These are phyloP conservation scores for Nasonia oneida DNA, from an alignment of 2,888 invertebrate genomes.

Conservation along the genomic window DNA sequence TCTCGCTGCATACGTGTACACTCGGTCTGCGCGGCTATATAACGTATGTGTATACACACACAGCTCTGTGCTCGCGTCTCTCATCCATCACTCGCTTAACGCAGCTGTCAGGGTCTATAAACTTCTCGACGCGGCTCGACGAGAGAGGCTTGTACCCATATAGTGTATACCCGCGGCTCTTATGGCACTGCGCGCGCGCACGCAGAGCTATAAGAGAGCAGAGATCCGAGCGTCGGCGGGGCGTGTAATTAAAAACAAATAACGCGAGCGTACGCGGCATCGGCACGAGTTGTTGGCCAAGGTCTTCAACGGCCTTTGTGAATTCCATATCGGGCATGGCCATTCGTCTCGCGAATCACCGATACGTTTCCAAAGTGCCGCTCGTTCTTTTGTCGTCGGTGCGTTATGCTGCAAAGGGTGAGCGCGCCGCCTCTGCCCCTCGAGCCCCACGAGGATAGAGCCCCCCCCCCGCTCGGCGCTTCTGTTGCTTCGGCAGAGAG, in stretches of 20 bases:
- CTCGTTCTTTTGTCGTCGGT: constrained; percentile 33
- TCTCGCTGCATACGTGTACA: no score
- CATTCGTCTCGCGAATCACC: constrained; percentile 28
- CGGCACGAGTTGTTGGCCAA: neutral
- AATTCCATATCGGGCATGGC: constrained; percentile 16
- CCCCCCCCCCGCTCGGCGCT: neutral
- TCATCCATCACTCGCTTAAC: constrained; percentile 40
- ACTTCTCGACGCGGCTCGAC: neutral
- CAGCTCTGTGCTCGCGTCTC: neutral
- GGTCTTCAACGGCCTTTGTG: neutral
- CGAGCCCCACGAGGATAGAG: constrained; percentile 13
- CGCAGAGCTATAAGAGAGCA: neutral
- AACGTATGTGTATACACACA: no score
- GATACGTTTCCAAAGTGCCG: neutral
- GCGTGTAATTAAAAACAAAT: constrained; percentile 38
- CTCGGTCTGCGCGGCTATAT: no score
- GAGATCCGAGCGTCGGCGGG: neutral
- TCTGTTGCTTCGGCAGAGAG: constrained; percentile 7
- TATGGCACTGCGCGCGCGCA: no score
- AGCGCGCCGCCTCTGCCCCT: neutral
- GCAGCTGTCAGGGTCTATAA: constrained; percentile 25
- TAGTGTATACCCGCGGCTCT: no score
- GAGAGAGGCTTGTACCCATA: no score
- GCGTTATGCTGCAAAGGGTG: neutral
- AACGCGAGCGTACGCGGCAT: neutral